Conservation (phyloP, 2,797 vertebrate genomes). For the Varecia variegata region DNA sequence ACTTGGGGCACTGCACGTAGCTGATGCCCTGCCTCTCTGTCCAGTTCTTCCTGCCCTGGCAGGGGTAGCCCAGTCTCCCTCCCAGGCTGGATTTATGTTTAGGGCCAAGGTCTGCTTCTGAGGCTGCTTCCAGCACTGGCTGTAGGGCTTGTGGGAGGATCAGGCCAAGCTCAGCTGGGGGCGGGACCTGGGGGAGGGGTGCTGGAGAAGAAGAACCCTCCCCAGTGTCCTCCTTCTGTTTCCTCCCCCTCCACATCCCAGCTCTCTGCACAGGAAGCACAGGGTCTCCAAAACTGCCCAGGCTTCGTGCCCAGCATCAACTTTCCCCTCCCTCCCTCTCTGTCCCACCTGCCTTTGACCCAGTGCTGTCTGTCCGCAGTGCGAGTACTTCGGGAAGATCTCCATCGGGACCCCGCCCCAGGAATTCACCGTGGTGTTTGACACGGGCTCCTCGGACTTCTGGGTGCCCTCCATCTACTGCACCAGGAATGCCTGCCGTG, state of each 20-base stretch:
- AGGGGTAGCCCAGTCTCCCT: background rate
- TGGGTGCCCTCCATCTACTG: conserved; percentile 89
- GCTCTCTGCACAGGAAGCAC: background rate
- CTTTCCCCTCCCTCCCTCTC: accelerated
- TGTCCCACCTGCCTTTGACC: background rate
- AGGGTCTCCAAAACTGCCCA: too few species aligned
- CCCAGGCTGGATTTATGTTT: background rate
- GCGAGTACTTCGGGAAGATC: conserved; percentile 87
- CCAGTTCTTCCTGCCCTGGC: background rate
- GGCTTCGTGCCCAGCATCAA: accelerated
- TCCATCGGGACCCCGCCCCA: conserved; percentile 87
- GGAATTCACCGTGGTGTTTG: conserved; percentile 88
- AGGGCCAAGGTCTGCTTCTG: background rate
- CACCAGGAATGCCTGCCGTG: conserved; percentile 84
- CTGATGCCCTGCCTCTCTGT: background rate
- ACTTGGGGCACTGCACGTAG: background rate
- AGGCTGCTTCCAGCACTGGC: background rate
- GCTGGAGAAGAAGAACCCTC: background rate
- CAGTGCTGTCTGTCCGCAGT: conserved; percentile 56
- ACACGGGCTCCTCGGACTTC: conserved; percentile 88
- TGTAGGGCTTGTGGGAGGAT: background rate
- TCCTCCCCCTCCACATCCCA: too few species aligned
- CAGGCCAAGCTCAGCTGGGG: background rate
- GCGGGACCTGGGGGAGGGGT: too few species aligned
- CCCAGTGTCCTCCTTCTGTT: accelerated